Evolutionary conservation across 2,888 invertebrate genomes (phyloP), one percentile per base, ranked within the genome.

Genomic region (Clistopyga incitator): DNA sequence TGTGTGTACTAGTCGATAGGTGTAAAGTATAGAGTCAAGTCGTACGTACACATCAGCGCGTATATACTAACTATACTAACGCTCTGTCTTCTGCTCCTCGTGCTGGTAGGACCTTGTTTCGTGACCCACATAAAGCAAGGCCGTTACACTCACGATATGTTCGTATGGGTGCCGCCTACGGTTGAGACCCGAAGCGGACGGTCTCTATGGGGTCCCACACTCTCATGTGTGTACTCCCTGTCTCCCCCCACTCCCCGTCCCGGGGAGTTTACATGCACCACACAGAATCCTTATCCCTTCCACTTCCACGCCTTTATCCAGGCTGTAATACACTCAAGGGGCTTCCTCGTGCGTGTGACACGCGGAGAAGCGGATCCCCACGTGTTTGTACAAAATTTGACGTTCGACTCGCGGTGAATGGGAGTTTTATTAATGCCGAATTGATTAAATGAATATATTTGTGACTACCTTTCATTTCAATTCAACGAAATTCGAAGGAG

Each of bases 81-180:
- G 50, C 23, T 70, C 64, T 25, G 71, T 71, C 72, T 68, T 29
- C 84, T 85, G 88, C 86, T 89, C 87, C 89, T 88, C 89, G 89
- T 88, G 88, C 89, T 89, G 88, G 87, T 88, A 90, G 91, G 92
- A 92, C 92, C 92, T 92, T 92, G 92, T 92, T 92, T 92, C 92
- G 90, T 92, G 92, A 92, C 92, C 92, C 89, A 92, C 92, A 92
- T 92, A 90, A 90, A 92, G 92, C 92, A 92, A 92, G 92, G 92
- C 92, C 92, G 92, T 92, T 92, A 92, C 91, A 92, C 91, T 91
- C 88, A 87, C 88, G 86, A 85, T 87, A 86, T 88, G 85, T 85
- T 84, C 88, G 91, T 90, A 89, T 89, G 87, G 88, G 88, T 88
- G 86, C 87, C 78, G 70, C 61, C 78, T 78, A 61, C 70, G 47